Evolutionary conservation across 2,797 vertebrate species (phyloP), one percentile per base, ranked within the genome.

Genomic region (Ctenopoma kingsleyae): DNA sequence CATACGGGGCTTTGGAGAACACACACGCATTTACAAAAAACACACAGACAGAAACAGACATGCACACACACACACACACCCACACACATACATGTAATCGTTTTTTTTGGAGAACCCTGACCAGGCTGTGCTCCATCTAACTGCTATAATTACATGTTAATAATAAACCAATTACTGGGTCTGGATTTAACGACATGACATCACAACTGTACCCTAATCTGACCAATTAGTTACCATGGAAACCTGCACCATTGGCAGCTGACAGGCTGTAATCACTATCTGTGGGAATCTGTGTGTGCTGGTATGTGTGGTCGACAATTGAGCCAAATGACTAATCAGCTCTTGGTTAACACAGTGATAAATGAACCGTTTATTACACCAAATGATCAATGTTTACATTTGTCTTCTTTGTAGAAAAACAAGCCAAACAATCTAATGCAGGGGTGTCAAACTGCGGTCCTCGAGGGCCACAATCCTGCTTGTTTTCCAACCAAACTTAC

Each of bases 121-220:
- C 52, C 69, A 78, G 50, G 58, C 74, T 66, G 30, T 5, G 2
- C 50, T 71, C 55, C 41, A 53, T 60, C 61, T 36, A 11, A 72
- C 51, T 56, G 69, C 78, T 44, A 17, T 86, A 90, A 93, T 91
- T 83, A 88, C 75, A 91, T 70, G 67, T 85, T 88, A 82, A 88
- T 79, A 84, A 84, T 72, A 72, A 10, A 70, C 51, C 65, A 78
- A 87, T 88, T 81, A 84, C 79, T 44, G 79, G 74, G 69, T 64
- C 76, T 83, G 74, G 64, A 58, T 86, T 88, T 82, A 85, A 91
- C 73, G 58, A 60, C 75, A 80, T 88, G 83, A 88, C 88, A 87
- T 91, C 85, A 90, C 75, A 80, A 79, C 75, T 74, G 56, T 78
- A 71, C 36, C 69, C 68, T 87, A 86, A 91, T 90, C 82, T 83